These are phyloP conservation scores for Equus quagga DNA, from an alignment of 2,113 vertebrate species.

Conservation along the genomic window DNA sequence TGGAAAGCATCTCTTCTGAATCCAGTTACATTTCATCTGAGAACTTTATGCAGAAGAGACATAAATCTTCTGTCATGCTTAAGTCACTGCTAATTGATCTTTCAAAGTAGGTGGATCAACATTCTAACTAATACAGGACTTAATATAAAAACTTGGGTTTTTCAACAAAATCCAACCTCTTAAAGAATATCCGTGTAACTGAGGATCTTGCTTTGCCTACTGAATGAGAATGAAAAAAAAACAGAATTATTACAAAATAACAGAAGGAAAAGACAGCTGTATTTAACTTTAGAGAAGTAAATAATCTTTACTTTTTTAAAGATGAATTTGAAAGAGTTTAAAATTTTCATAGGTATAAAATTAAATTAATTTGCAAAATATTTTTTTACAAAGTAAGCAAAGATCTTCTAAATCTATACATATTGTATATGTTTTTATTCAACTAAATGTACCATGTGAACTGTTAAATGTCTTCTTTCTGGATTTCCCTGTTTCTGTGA, in stretches of 20 bases:
- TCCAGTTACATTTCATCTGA: neutral
- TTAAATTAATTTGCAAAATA: constrained; percentile 42
- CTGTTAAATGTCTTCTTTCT: neutral
- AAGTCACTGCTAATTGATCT: constrained; percentile 23
- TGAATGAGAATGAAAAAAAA: neutral
- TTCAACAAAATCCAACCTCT: neutral
- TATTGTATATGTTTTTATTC: constrained; percentile 3
- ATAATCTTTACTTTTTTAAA: neutral
- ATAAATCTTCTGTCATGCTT: neutral
- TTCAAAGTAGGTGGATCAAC: neutral
- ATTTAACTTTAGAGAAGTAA: constrained; percentile 48
- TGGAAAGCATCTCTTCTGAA: neutral
- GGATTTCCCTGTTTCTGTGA: neutral
- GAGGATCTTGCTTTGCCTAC: neutral
- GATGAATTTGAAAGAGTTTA: neutral
- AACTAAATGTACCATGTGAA: neutral
- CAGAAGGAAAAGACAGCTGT: constrained; percentile 26
- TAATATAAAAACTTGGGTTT: neutral
- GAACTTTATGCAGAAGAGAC: neutral
- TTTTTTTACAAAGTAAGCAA: neutral
- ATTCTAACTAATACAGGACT: neutral
- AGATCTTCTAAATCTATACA: neutral
- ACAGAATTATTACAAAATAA: neutral
- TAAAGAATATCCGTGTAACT: neutral
- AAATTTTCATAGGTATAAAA: neutral